Evolutionary conservation across 1,140 invertebrate genomes (phyloP), one percentile per base, ranked within the genome.

Genomic region (Drosophila elegans): DNA sequence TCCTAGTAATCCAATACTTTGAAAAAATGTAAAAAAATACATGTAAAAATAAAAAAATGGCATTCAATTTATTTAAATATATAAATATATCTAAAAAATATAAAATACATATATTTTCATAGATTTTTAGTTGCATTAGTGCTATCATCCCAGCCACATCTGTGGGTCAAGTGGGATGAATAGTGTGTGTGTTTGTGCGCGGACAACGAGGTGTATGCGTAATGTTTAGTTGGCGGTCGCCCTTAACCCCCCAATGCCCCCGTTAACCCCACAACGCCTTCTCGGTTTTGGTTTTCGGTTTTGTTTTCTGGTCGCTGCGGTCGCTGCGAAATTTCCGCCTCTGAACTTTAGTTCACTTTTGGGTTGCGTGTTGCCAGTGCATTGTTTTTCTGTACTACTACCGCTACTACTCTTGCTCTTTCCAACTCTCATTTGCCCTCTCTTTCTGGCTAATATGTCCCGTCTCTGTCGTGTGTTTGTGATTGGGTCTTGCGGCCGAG

Each of bases 271-370:
- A 29, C 13, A 38, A 11, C 41, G 44, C 57, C 29, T 16, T 51
- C 59, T 25, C 42, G 53, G 41, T 55, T 44, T 34, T n/a, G 64
- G 52, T 54, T 45, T 68, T 77, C 46, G 64, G 61, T 76, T 54
- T 44, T 48, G 60, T 83, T 83, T 76, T 85, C 49, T 75, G 73
- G 73, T 75, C 73, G 61, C 61, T 76, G 73, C 53, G 73, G 73
- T 76, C 73, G 61, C 73, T 66, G 46, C 64, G 25, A 76, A 75
- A 75, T 76, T 76, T 56, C 72, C 69, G 71, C 59, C 51, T 74
- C 61, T 52, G 68, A 73, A 73, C 69, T 73, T 71, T 73, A 61
- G 68, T 51, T 73, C 45, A 49, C 44, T 61, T 68, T 54, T 69
- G 61, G 51, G 39, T 69, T 60, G 56, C 46, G 54, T 77, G 69